Base-by-base conservation (phyloP, 2,797 vertebrate genomes). In the Trachurus trachurus region DNA sequence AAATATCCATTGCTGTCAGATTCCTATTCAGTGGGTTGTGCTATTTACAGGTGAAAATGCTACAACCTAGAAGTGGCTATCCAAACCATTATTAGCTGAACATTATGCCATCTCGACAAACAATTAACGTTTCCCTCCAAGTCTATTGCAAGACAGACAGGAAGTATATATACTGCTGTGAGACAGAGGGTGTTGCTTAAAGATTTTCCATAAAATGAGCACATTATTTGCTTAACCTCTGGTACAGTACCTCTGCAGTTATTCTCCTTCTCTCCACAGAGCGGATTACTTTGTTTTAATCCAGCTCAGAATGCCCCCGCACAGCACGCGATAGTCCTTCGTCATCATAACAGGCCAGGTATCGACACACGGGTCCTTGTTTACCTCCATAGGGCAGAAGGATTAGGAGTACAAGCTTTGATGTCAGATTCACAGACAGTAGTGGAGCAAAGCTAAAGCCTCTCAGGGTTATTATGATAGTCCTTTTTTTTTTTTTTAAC, bases 241-340 rank as follows among this genome's bases (percentile, higher is more conserved):
- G 78, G 75, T 71, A 87, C 82, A 76, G 75, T 71, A 87, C 82
- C 88, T 74, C 85, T 62, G 76, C 74, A 66, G 85, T 66, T 72
- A 66, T 76, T 79, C 63, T 19, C 57, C 4, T 42, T 80, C 59
- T 75, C 88, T 89, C 81, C 47, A 15, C 61, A 71, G 87, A 92
- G 89, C 34, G 82, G 91, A 94, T 95, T 93, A 92, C 75, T 88
- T 87, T 81, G 76, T 90, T 92, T 86, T 93, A 94, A 95, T 94
- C 91, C 91, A 83, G 90, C 89, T 93, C 87, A 80, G 59, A 84
- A 74, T 79, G 80, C 85, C 90, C 85, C 83, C 66, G 58, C 83
- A 61, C 82, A 71, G 87, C 86, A 74, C 4, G 66, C 71, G 6
- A 47, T 57, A 74, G 80, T 76, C 73, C 75, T 80, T 37, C 74